Evolutionary conservation across 2,113 vertebrate species (phyloP).

Genomic region (Grammomys dolichurus): DNA sequence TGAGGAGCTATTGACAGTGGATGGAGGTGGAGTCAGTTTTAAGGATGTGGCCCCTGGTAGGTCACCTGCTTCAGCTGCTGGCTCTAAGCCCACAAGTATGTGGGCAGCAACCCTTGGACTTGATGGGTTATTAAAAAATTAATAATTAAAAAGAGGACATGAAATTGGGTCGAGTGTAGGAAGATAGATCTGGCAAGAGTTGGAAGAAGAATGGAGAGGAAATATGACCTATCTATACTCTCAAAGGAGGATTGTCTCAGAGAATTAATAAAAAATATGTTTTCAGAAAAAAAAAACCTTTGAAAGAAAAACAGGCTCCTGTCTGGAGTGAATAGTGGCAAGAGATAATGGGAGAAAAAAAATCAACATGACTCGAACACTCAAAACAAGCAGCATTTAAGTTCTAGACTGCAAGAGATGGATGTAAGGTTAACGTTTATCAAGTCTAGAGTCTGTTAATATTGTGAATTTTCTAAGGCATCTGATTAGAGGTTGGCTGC

Average conservation of each 20-base stretch:
- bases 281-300: neutral
- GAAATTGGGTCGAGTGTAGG: neutral
- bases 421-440: constrained; percentile 12
- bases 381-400: neutral
- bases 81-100: neutral
- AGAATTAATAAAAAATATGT: neutral
- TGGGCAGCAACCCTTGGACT: neutral
- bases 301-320: neutral
- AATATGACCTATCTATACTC: neutral
- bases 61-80: neutral
- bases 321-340: neutral
- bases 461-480: neutral
- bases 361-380: neutral
- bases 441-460: neutral
- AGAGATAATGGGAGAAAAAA: neutral
- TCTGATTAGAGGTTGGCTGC: neutral
- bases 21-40: neutral
- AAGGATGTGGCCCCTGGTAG: neutral
- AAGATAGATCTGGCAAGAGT: neutral
- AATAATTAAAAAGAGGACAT: neutral
- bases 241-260: neutral
- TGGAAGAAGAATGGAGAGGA: neutral
- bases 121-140: neutral
- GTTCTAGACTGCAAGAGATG: neutral
- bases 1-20: neutral